phyloP scores from a whole-genome alignment of 2,113 vertebrate genomes.

The Cacatua alba region DNA sequence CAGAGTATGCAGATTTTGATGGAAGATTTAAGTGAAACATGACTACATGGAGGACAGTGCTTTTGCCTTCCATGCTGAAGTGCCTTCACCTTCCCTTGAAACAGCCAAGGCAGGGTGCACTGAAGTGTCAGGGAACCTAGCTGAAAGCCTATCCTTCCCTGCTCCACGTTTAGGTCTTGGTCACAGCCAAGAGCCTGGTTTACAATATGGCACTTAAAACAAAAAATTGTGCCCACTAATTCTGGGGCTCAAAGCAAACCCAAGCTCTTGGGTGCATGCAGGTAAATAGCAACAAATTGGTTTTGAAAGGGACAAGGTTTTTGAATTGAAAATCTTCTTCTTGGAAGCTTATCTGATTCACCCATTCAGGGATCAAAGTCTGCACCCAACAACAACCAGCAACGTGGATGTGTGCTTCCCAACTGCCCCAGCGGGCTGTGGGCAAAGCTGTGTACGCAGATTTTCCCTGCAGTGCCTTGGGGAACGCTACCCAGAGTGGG shows the following conservation, averaged over 20 bases:
- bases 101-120: not conserved
- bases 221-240: not conserved
- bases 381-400: not conserved
- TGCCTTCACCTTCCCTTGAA: not conserved
- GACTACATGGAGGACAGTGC: not conserved
- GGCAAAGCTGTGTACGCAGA: not conserved
- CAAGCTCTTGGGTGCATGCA: not conserved
- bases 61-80: not conserved
- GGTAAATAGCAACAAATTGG: not conserved
- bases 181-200: not conserved
- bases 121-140: not conserved
- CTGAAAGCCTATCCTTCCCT: not conserved
- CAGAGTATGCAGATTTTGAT: conserved; percentile 34
- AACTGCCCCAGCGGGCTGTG: not conserved
- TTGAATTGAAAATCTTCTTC: not conserved
- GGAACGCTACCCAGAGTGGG: not conserved
- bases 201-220: not conserved
- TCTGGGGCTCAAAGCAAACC: not conserved
- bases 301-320: not conserved
- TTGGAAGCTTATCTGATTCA: not conserved
- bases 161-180: not conserved
- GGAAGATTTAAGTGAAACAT: conserved; percentile 15
- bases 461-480: not conserved
- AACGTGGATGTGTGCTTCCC: rapidly evolving
- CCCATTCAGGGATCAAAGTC: not conserved